Conservation (phyloP, 1,140 invertebrate species). For the Lepidurus arcticus region DNA sequence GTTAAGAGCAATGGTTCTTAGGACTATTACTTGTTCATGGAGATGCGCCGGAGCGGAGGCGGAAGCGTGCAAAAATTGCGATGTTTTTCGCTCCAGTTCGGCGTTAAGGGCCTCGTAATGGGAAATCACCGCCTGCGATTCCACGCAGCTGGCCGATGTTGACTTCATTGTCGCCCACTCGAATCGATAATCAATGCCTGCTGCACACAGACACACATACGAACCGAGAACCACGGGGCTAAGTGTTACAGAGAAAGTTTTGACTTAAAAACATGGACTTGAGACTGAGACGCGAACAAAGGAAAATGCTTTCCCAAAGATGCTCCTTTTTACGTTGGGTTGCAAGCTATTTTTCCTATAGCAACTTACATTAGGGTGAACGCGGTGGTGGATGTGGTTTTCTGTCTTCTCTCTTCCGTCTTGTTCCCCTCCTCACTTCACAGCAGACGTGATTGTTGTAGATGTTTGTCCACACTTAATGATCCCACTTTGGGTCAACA, state of each 20-base stretch:
- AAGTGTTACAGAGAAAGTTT: background rate
- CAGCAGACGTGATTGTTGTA: background rate
- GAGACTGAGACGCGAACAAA: background rate
- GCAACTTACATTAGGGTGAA: background rate
- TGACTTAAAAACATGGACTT: background rate
- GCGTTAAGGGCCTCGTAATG: conserved; percentile 20
- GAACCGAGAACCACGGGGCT: background rate
- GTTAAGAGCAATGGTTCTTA: background rate
- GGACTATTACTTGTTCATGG: background rate
- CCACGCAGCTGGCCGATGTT: conserved; percentile 16
- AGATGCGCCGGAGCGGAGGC: background rate
- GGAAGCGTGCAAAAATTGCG: conserved; percentile 18
- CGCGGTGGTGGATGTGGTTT: background rate
- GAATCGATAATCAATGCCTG: conserved; percentile 21
- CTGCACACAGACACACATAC: conserved; percentile 10
- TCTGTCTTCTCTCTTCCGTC: background rate
- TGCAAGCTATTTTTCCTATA: background rate
- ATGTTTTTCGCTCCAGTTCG: conserved; percentile 14
- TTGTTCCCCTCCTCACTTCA: background rate
- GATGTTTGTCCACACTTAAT: conserved; percentile 1
- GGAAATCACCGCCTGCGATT: conserved; percentile 16
- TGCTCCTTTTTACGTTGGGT: background rate
- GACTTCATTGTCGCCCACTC: conserved; percentile 20
- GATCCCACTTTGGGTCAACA: background rate
- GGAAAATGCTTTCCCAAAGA: background rate